Conservation (phyloP, 2,113 vertebrate species). For the Siphamia tubifer region DNA sequence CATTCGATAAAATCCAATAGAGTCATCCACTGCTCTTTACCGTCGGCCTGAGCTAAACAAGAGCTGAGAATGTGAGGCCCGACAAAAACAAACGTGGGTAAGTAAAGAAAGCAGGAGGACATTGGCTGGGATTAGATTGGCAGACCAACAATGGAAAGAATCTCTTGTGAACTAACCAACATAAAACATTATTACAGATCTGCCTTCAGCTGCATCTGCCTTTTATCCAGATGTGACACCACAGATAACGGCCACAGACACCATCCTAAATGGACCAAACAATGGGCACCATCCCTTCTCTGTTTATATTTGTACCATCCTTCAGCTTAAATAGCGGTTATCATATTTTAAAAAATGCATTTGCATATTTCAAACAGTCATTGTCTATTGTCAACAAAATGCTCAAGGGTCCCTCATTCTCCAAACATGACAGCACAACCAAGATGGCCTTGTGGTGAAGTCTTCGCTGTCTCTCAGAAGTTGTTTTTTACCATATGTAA, state of each 20-base stretch:
- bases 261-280: neutral
- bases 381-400: slow-evolving; percentile 1
- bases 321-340: slow-evolving; percentile 12
- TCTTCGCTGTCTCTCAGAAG: neutral
- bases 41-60: slow-evolving; percentile 21
- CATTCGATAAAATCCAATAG: neutral
- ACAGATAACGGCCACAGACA: neutral
- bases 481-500: neutral
- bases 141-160: slow-evolving; percentile 57
- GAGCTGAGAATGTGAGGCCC: neutral
- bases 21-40: slow-evolving; percentile 15
- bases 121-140: neutral
- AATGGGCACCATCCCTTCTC: neutral
- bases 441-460: slow-evolving; percentile 1
- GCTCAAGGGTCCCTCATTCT: neutral
- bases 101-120: slow-evolving; percentile 56
- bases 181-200: slow-evolving; percentile 35
- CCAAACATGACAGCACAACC: slow-evolving; percentile 17
- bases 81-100: slow-evolving; percentile 56
- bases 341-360: neutral
- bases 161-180: slow-evolving; percentile 15
- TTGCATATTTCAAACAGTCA: slow-evolving; percentile 7
- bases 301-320: slow-evolving; percentile 36
- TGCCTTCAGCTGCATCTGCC: neutral
- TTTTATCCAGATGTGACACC: slow-evolving; percentile 16